Evolutionary conservation across 2,113 vertebrate species (phyloP).

Genomic region (Toxotes chatareus): DNA sequence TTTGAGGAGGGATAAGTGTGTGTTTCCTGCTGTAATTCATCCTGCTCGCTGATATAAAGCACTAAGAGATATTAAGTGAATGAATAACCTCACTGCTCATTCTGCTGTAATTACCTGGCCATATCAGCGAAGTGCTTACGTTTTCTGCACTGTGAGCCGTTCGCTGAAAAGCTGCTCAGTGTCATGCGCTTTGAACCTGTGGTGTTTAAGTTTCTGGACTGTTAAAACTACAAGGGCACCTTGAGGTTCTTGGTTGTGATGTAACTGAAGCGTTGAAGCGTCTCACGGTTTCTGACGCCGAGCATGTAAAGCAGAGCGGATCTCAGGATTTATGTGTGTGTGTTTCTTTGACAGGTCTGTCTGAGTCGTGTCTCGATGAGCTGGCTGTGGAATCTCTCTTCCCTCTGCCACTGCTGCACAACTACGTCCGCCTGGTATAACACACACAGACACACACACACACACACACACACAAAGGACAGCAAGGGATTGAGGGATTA

Average conservation of each 20-base stretch:
- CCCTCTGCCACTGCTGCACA: constrained; percentile 92
- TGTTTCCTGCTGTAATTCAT: neutral
- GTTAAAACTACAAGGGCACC: constrained; percentile 21
- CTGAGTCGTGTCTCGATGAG: constrained; percentile 91
- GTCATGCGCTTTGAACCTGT: no score
- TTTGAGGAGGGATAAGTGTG: neutral
- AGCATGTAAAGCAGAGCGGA: constrained; percentile 30
- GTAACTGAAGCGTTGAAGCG: neutral
- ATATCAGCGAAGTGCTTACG: neutral
- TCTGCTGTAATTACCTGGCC: neutral
- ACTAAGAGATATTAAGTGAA: neutral
- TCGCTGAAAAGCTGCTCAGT: no score
- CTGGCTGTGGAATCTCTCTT: constrained; percentile 91
- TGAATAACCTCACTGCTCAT: neutral
- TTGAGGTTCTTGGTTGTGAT: constrained; percentile 13
- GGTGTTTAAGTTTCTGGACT: neutral
- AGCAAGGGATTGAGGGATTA: constrained; percentile 41
- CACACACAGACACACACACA: constrained; percentile 38
- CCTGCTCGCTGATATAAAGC: constrained; percentile 19
- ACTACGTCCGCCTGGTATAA: constrained; percentile 94
- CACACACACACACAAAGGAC: constrained; percentile 24
- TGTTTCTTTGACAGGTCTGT: constrained; percentile 86
- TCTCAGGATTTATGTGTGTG: constrained; percentile 24
- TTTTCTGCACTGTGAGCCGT: neutral
- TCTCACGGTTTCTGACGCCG: neutral